phyloP scores from a whole-genome alignment of 2,797 vertebrate genomes.

The Distichodus sexfasciatus region DNA sequence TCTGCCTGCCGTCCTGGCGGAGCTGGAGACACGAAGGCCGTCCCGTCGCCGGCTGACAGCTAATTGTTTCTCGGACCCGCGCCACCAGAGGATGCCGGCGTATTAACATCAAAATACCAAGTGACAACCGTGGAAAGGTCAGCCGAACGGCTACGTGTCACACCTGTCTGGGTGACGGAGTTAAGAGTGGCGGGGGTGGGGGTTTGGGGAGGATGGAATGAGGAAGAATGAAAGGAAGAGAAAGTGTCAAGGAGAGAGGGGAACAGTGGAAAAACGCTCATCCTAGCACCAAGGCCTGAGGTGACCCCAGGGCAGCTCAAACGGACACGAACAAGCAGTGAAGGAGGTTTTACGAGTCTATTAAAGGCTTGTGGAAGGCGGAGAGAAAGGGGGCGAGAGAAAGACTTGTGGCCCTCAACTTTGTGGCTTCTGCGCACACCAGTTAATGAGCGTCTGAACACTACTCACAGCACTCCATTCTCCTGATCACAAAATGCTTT shows the following conservation, averaged over 20 bases:
- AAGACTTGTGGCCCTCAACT: background rate
- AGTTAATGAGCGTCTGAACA: background rate
- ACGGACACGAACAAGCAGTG: background rate
- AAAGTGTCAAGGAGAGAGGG: background rate
- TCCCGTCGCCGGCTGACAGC: slow-evolving; percentile 33
- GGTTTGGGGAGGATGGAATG: too few relatives aligned
- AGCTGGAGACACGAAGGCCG: too few relatives aligned
- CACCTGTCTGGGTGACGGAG: slow-evolving; percentile 39
- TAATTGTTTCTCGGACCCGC: slow-evolving; percentile 45
- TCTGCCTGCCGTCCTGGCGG: background rate
- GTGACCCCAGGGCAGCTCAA: background rate
- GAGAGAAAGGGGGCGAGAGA: too few relatives aligned
- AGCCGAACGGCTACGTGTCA: slow-evolving; percentile 34
- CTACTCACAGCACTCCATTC: slow-evolving; percentile 29
- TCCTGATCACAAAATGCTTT: slow-evolving; percentile 17
- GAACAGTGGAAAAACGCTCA: background rate
- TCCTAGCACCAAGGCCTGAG: slow-evolving; percentile 3
- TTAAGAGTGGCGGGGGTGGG: background rate
- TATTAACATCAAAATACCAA: slow-evolving; percentile 44
- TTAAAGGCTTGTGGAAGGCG: slow-evolving; percentile 28
- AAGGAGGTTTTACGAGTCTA: slow-evolving; percentile 30
- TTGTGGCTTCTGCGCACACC: background rate
- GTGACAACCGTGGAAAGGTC: slow-evolving; percentile 45
- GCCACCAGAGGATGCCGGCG: slow-evolving; percentile 1
- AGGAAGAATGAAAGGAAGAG: background rate